Evolutionary conservation across 2,797 vertebrate genomes (phyloP), one percentile per base, ranked within the genome.

Genomic region (Lophotriccus pileatus): DNA sequence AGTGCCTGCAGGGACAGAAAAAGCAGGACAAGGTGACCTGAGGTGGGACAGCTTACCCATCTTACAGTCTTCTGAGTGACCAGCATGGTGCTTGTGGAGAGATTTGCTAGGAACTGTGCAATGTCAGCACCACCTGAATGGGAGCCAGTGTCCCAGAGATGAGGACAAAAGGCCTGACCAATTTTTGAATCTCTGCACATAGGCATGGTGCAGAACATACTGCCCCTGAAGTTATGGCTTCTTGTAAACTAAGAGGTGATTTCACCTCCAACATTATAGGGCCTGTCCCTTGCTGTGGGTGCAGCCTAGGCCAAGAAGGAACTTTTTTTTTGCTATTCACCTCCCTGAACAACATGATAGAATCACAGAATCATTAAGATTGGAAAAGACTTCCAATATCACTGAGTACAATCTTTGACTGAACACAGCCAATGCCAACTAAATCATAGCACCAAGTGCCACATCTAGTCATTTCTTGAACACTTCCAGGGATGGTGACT

Each of bases 391-490:
- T n/a, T 56, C 11, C 36, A 55, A 21, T 17, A 25, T 15, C 37
- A 34, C 8, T 4, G 28, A 4, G 7, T 43, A 24, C 24, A 39
- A 4, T 22, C 28, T 76, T 83, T 44, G 43, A 3, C n/a, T 37
- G 50, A 34, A 32, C 3, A 25, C 6, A 21, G 5, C 30, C 16
- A 30, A 25, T 25, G 21, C 10, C 12, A 63, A 16, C 3, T 19
- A 30, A 56, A 70, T 23, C 6, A 14, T 4, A 34, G 64, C 21
- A 50, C 20, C 37, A 50, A 37, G 13, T 22, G 23, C 28, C 23
- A 44, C 0, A 0, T 50, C 2, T 2, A 34, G 6, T n/a, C 55
- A 10, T 63, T 63, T 37, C 23, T 49, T 52, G 20, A 21, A 67
- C 14, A 25, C 20, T 20, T 50, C 5, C 23, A 44, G 20, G 8